Base-by-base conservation (phyloP, 1,140 invertebrate genomes). In the Acarapis woodi region DNA sequence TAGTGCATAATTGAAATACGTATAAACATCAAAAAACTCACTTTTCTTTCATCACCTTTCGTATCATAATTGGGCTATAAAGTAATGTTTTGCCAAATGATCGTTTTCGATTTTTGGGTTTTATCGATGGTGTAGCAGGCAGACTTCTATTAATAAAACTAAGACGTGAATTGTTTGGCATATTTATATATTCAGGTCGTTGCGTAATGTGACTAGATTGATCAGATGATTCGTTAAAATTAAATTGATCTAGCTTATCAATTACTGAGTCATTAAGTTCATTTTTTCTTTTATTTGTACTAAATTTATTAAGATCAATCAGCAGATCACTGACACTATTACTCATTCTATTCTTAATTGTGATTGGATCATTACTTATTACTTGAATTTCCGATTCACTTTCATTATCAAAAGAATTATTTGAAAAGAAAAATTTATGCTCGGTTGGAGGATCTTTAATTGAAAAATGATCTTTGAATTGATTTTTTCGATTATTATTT, bases 11-110 rank as follows among this genome's bases (percentile, higher is more conserved):
- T 26, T 26, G 5, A 12, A 8, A 26, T 26, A 26, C 24, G 6
- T 26, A 26, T 49, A 85, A 78, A 15, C 71, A 65, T 21, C 32
- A 21, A 3, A 18, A 43, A 19, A 43, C 37, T 21, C 45, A 39
- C 34, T 45, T 45, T 26, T 46, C 41, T 16, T 45, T 44, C 26
- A 47, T 39, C 22, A 45, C 45, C 24, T 48, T 49, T 26, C 48
- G 32, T 20, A 49, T 30, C 32, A 49, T 35, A n/a, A 47, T 40
- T 31, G 48, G 48, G 38, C 46, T 47, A 35, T 47, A 47, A 12
- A 49, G 39, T 15, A 49, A 41, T 15, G 44, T 40, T n/a, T 41
- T 40, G 3, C 46, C 37, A 8, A 37, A 20, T 19, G 35, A 10
- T 39, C 24, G 15, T 32, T 38, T 22, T 18, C 14, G 3, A 3